phyloP scores from a whole-genome alignment of 30 jellyfish, hydroid and myxozoan genomes.

The Thelohanellus kitauei region DNA sequence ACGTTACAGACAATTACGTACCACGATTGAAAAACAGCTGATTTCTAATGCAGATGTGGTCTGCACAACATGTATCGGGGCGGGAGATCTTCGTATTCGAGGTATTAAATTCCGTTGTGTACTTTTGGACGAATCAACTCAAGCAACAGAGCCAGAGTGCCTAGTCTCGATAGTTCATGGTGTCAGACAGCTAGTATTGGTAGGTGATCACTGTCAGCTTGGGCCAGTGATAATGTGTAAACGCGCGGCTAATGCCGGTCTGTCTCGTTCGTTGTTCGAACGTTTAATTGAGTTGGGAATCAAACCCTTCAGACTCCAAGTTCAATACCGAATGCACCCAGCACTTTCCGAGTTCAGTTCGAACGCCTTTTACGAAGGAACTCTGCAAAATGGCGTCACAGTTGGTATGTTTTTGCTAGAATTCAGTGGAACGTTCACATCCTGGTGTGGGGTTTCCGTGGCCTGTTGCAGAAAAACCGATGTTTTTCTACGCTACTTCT shows the following conservation, averaged over 20 bases:
- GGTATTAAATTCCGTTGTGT: slow-evolving; percentile 77
- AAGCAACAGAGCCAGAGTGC: slow-evolving; percentile 96
- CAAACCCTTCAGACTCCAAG: slow-evolving; percentile 80
- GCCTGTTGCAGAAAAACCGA: slow-evolving; percentile 94
- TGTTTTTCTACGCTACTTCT: slow-evolving; percentile 76
- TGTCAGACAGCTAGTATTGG: slow-evolving; percentile 58
- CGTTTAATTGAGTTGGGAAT: slow-evolving; percentile 75
- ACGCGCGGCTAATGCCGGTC: slow-evolving; percentile 98
- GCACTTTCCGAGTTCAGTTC: slow-evolving; percentile 86
- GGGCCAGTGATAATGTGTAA: slow-evolving; percentile 99
- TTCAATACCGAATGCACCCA: slow-evolving; percentile 97
- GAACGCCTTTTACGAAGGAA: slow-evolving; percentile 78
- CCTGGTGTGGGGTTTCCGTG: slow-evolving; percentile 92
- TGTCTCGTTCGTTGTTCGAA: slow-evolving; percentile 70
- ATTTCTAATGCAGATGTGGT: slow-evolving; percentile 76
- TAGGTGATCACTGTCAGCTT: slow-evolving; percentile 93
- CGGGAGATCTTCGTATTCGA: slow-evolving; percentile 75
- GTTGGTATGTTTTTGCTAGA: slow-evolving; percentile 23
- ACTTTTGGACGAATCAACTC: slow-evolving; percentile 80
- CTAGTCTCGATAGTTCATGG: slow-evolving; percentile 93
- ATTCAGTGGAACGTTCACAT: slow-evolving; percentile 53
- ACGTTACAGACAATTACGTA: slow-evolving; percentile 36
- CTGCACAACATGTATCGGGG: slow-evolving; percentile 94
- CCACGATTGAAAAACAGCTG: slow-evolving; percentile 71
- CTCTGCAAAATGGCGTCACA: slow-evolving; percentile 90